Conservation (phyloP, 2,113 vertebrate species). For the Meriones unguiculatus region DNA sequence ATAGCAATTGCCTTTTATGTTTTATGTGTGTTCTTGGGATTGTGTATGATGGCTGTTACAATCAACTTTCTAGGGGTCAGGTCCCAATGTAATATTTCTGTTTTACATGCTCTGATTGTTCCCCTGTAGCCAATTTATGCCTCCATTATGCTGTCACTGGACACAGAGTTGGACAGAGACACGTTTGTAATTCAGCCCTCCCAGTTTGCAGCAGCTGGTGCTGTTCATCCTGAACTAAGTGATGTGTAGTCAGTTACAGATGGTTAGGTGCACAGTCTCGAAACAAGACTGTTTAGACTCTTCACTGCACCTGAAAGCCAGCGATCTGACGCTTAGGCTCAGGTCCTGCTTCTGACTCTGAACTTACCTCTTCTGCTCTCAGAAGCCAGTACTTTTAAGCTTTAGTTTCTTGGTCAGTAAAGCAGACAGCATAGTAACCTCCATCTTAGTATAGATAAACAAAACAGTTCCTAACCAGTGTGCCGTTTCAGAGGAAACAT, state of each 20-base stretch:
- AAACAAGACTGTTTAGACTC: background rate
- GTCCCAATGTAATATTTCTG: background rate
- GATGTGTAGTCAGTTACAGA: background rate
- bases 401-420: conserved; percentile 12
- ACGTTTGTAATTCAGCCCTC: background rate
- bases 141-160: background rate
- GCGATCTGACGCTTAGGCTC: background rate
- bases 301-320: conserved; percentile 2
- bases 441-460: background rate
- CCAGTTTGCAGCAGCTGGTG: background rate
- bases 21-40: conserved; percentile 5
- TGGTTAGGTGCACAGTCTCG: background rate
- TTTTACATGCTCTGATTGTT: background rate
- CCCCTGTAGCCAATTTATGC: background rate
- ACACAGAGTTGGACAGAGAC: background rate
- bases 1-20: conserved; percentile 25
- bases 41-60: background rate
- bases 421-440: background rate
- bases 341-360: background rate
- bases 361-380: background rate
- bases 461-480: background rate
- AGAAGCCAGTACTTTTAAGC: conserved; percentile 23
- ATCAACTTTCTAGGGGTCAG: background rate
- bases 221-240: background rate
- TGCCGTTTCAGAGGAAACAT: background rate